Conservation (phyloP, 2,113 vertebrate species). For the Oophaga pumilio region DNA sequence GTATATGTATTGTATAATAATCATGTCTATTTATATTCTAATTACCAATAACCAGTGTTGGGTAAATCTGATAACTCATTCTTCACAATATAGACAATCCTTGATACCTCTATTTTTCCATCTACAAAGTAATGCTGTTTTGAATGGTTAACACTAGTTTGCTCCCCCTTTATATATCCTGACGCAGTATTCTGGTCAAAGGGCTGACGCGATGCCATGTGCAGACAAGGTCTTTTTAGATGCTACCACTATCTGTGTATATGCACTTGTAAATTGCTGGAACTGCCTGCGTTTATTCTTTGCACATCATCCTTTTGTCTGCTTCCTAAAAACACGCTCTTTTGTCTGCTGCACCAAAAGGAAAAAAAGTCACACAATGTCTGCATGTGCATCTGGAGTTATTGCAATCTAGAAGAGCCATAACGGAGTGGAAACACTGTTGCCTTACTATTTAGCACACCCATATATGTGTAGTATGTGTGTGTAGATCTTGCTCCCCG, state of each 20-base stretch:
- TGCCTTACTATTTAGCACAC: constrained; percentile 7
- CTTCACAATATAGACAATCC: background rate
- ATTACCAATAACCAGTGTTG: background rate
- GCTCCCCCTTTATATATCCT: constrained; percentile 60
- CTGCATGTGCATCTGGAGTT: constrained; percentile 72
- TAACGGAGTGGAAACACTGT: constrained; percentile 46
- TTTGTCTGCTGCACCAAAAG: constrained; percentile 62
- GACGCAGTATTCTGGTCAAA: constrained; percentile 69
- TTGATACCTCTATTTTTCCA: background rate
- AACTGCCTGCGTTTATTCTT: constrained; percentile 65
- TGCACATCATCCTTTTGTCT: constrained; percentile 66
- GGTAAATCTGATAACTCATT: background rate
- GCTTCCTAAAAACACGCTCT: constrained; percentile 64
- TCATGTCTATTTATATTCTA: background rate
- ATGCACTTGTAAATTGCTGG: constrained; percentile 54
- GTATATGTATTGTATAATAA: background rate
- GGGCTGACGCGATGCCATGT: constrained; percentile 69
- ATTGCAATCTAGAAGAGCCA: constrained; percentile 57
- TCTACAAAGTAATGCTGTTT: constrained; percentile 8
- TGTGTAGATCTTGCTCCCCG: background rate
- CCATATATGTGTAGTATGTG: background rate
- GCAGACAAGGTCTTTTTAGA: constrained; percentile 58
- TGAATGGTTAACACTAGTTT: constrained; percentile 58
- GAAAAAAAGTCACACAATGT: constrained; percentile 59
- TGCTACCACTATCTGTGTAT: constrained; percentile 42